Evolutionary conservation across 2,888 invertebrate genomes (phyloP).

Genomic region (Mechanitis messenoides): DNA sequence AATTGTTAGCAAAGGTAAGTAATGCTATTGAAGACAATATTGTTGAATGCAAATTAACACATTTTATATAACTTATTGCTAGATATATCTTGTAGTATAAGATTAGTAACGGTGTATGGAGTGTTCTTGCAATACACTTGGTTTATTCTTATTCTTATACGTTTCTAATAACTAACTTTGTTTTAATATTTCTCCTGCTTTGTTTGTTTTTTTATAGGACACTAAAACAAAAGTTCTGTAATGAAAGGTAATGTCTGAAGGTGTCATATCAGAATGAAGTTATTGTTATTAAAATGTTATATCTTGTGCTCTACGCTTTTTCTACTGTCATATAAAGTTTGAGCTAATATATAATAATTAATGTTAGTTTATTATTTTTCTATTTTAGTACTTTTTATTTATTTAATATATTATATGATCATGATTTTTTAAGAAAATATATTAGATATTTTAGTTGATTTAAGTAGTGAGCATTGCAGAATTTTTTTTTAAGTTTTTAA

Average conservation of each 20-base stretch:
- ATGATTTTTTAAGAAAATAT: too few relatives aligned
- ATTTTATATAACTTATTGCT: slow-evolving; percentile 65
- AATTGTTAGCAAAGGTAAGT: slow-evolving; percentile 40
- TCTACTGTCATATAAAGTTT: neutral
- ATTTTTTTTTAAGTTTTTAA: too few relatives aligned
- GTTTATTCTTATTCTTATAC: too few relatives aligned
- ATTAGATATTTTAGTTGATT: too few relatives aligned
- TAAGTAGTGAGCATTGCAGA: too few relatives aligned
- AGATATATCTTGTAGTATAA: slow-evolving; percentile 33
- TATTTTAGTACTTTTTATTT: too few relatives aligned
- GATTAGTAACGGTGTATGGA: slow-evolving; percentile 35
- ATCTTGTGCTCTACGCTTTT: slow-evolving; percentile 1
- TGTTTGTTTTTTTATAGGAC: too few relatives aligned
- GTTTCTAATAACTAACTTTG: too few relatives aligned
- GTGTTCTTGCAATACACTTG: slow-evolving; percentile 29
- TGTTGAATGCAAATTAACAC: slow-evolving; percentile 70
- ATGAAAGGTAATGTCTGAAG: neutral
- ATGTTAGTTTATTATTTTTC: too few relatives aligned
- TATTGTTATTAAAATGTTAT: slow-evolving; percentile 2
- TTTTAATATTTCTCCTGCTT: too few relatives aligned
- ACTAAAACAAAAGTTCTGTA: neutral
- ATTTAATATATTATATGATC: too few relatives aligned
- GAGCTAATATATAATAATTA: neutral
- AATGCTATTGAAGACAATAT: slow-evolving; percentile 74
- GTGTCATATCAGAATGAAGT: neutral